Percentiles rank a stretch among this genome's conserved stretches.
Evolutionary conservation across 2,888 invertebrate species (phyloP).

Genomic region (Standfussiana lucernea): DNA sequence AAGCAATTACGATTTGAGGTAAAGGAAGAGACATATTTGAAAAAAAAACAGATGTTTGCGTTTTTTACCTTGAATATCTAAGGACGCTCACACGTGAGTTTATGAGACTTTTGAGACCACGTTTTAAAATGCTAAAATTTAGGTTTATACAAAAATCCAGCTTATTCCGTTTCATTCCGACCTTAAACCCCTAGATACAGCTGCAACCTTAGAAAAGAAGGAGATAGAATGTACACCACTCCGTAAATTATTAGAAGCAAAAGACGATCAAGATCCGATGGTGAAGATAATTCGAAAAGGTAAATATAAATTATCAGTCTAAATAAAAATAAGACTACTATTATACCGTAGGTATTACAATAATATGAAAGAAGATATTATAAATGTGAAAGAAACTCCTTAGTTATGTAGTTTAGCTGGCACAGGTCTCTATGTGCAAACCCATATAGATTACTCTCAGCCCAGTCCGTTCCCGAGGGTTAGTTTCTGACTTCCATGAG

Average conservation of each 20-base stretch:
- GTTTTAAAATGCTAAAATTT: too few species aligned
- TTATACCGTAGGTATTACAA: not conserved
- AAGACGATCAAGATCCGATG: not conserved
- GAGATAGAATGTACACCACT: not conserved
- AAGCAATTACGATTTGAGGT: too few species aligned
- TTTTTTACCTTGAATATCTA: too few species aligned
- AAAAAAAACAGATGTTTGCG: too few species aligned
- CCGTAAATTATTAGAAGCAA: conserved; percentile 12
- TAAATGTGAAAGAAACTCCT: not conserved
- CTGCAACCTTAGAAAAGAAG: not conserved
- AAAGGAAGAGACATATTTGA: too few species aligned
- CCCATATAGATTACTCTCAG: not conserved
- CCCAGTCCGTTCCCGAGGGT: not conserved
- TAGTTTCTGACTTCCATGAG: not conserved
- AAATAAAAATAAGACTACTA: not conserved
- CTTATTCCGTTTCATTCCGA: too few species aligned
- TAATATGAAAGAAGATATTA: too few species aligned
- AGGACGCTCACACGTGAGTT: too few species aligned
- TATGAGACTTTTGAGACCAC: too few species aligned
- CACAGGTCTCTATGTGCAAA: not conserved
- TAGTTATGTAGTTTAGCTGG: too few species aligned
- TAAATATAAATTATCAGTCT: too few species aligned
- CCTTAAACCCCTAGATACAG: not conserved
- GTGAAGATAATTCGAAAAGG: conserved; percentile 4
- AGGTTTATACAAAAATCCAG: too few species aligned